phyloP scores from a whole-genome alignment of 2,113 vertebrate species.

The Amblyopsis rosae region DNA sequence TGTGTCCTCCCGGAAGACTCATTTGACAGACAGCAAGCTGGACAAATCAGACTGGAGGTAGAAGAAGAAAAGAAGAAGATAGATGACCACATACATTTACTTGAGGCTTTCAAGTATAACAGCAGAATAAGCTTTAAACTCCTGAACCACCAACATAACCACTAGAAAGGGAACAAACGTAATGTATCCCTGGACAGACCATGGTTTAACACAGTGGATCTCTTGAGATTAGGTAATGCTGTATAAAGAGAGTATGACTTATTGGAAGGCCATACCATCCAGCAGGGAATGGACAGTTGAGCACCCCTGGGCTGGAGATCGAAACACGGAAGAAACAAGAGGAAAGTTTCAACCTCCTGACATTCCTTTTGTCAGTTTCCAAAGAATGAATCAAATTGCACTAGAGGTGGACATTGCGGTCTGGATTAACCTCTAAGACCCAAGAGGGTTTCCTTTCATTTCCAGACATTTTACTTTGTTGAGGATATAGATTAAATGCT shows the following conservation, averaged over 20 bases:
- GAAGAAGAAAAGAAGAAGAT: not conserved
- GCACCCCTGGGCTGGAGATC: too few relatives aligned
- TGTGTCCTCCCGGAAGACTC: slow-evolving; percentile 18
- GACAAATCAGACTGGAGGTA: slow-evolving; percentile 38
- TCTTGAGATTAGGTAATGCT: too few relatives aligned
- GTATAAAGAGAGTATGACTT: too few relatives aligned
- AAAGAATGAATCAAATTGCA: slow-evolving; percentile 11
- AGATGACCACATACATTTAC: not conserved
- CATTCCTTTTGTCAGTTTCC: not conserved
- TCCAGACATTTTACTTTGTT: too few relatives aligned
- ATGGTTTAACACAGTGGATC: not conserved
- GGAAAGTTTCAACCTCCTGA: too few relatives aligned
- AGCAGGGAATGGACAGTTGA: too few relatives aligned
- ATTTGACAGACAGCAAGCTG: slow-evolving; percentile 5
- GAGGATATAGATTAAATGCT: not conserved
- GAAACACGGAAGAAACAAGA: too few relatives aligned
- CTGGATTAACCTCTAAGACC: not conserved
- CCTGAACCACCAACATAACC: not conserved
- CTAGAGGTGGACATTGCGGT: slow-evolving; percentile 1
- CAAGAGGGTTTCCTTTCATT: too few relatives aligned
- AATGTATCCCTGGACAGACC: not conserved
- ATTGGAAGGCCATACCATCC: too few relatives aligned
- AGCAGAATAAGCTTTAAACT: not conserved
- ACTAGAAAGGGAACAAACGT: not conserved
- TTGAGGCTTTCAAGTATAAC: not conserved